phyloP scores from a whole-genome alignment of 1,140 invertebrate genomes.

The Drosophila melanica region DNA sequence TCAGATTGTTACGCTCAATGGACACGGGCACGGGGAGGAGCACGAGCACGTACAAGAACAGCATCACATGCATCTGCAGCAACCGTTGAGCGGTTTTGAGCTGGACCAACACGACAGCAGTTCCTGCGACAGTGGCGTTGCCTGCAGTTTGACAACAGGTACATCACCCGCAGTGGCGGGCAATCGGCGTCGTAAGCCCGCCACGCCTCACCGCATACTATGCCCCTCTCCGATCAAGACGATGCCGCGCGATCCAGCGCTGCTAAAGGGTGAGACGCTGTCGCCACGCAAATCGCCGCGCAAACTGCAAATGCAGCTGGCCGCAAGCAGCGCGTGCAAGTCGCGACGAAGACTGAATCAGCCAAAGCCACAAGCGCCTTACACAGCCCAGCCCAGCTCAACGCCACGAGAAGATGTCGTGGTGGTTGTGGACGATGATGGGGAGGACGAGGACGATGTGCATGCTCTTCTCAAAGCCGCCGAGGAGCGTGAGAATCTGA shows the following conservation, averaged over 20 bases:
- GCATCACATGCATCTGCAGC: conserved; percentile 7
- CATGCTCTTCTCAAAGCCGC: conserved; percentile 43
- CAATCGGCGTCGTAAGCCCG: conserved; percentile 70
- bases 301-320: conserved; percentile 58
- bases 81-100: conserved; percentile 45
- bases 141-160: conserved; percentile 48
- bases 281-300: conserved; percentile 76
- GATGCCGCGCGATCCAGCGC: conserved; percentile 35
- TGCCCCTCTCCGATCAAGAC: conserved; percentile 81
- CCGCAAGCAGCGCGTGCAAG: conserved; percentile 58
- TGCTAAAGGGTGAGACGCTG: conserved; percentile 38
- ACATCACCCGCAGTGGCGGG: conserved; percentile 36
- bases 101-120: conserved; percentile 79
- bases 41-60: conserved; percentile 28
- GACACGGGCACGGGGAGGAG: conserved; percentile 25
- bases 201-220: conserved; percentile 82
- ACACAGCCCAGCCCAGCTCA: conserved; percentile 40
- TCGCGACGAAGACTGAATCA: conserved; percentile 82
- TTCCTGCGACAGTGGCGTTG: conserved; percentile 83
- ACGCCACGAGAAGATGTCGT: conserved; percentile 46
- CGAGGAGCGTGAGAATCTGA: conserved; percentile 69
- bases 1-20: conserved; percentile 77
- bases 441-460: conserved; percentile 57
- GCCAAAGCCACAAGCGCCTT: conserved; percentile 77
- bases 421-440: conserved; percentile 45